Evolutionary conservation across 2,113 vertebrate species (phyloP), one percentile per base, ranked within the genome.

Genomic region (Gymnarchus niloticus): DNA sequence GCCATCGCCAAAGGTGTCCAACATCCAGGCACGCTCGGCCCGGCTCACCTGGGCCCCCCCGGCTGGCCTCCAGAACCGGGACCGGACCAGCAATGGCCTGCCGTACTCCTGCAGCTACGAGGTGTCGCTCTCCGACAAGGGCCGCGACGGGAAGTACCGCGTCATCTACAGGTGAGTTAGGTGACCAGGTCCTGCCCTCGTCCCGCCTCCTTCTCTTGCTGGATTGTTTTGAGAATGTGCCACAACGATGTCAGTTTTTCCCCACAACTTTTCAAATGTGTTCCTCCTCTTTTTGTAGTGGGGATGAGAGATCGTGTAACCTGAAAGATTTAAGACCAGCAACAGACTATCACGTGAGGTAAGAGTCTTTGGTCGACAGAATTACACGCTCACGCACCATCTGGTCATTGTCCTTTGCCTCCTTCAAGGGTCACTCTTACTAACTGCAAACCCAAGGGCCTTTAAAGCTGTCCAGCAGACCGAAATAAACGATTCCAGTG

Each of bases 301-400:
- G 98, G 88, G 98, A 98, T 93, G 97, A 99, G 90, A 92, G 98
- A 92, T 97, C 98, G 92, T 98, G 95, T 91, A 96, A 95, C 91
- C 94, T 99, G 92, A 98, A 96, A 93, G 98, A 99, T 91, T 94
- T 99, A 88, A 94, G 97, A 94, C 98, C 98, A 89, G 96, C 96
- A 83, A 96, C 96, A 56, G 98, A 99, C 91, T 99, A 99, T 93
- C 96, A 99, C 0, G 94, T 98, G 93, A 97, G 97, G 98, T 99
- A 92, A 93, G 96, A 37, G 48, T 54, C 54, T 57, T 56, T 23
- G 41, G 56, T 33, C 28, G 56, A n/a, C n/a, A 17, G 54, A 81
- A 54, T 6, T 21, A 12, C 28, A 54, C 51, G 37, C 54, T 54
- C 14, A 25, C 9, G 25, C 21, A 3, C 51, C 9, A 19, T 81